Percentiles rank a stretch among this genome's conserved stretches.
Conservation (phyloP, 2,113 vertebrate genomes). For the Oriolus oriolus region DNA sequence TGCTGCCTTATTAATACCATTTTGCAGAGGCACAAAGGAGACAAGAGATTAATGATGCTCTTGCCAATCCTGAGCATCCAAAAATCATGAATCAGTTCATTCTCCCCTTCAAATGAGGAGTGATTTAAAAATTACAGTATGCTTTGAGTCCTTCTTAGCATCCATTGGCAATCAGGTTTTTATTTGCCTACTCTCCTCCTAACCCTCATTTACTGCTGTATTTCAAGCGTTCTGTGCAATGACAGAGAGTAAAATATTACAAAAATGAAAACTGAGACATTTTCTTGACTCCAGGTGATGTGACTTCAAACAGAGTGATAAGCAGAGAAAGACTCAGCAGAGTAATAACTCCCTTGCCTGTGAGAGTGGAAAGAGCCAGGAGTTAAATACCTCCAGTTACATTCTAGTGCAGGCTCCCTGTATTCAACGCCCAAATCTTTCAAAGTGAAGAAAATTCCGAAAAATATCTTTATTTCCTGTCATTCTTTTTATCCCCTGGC, state of each 20-base stretch:
- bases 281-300: conserved; percentile 2
- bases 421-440: not conserved
- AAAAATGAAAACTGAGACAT: not conserved
- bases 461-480: not conserved
- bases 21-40: not conserved
- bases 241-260: not conserved
- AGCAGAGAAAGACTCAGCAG: not conserved
- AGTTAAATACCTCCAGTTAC: not conserved
- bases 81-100: not conserved
- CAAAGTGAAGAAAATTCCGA: not conserved
- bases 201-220: not conserved
- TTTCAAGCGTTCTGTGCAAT: not conserved
- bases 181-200: not conserved
- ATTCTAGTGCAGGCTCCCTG: not conserved
- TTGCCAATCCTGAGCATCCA: not conserved
- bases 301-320: not conserved
- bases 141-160: not conserved
- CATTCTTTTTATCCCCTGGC: not conserved
- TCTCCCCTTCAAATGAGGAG: not conserved
- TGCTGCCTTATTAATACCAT: not conserved
- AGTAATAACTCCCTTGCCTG: not conserved
- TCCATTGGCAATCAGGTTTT: not conserved
- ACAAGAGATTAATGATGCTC: not conserved
- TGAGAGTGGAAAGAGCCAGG: not conserved
- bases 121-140: not conserved